These are phyloP conservation scores for Pelvicachromis taeniatus DNA, from an alignment of 2,113 vertebrate genomes.

Conservation along the genomic window DNA sequence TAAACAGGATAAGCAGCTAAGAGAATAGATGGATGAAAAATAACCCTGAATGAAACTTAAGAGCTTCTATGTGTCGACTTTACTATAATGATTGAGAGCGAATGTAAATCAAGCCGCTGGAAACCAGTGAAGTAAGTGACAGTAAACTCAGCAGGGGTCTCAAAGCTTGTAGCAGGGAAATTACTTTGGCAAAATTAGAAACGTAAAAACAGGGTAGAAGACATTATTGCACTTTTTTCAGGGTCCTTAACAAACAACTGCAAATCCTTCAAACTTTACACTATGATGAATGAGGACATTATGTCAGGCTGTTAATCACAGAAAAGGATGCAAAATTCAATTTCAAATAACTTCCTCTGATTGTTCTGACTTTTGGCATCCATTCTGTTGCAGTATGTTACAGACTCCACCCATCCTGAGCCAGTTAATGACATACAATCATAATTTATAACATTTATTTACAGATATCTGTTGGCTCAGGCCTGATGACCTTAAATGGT, in stretches of 20 bases:
- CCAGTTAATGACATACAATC: neutral
- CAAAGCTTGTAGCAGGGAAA: neutral
- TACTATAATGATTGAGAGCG: neutral
- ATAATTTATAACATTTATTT: constrained; percentile 28
- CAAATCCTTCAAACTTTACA: neutral
- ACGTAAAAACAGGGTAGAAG: neutral
- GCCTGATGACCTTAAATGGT: neutral
- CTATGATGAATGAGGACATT: neutral
- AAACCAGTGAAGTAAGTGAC: neutral
- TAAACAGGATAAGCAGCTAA: neutral
- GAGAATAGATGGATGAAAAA: neutral
- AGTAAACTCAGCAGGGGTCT: neutral
- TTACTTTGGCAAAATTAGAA: neutral
- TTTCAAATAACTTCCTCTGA: constrained; percentile 47
- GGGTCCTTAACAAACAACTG: neutral
- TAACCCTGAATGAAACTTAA: neutral
- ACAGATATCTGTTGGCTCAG: neutral
- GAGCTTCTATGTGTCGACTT: neutral
- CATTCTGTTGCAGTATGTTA: neutral
- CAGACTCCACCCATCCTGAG: constrained; percentile 9
- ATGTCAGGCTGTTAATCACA: neutral
- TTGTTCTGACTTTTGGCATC: constrained; percentile 32
- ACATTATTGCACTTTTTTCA: neutral
- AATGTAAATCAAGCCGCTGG: neutral
- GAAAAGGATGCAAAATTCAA: constrained; percentile 8